Conservation (phyloP, 2,888 invertebrate species). For the Erebia palarica region DNA sequence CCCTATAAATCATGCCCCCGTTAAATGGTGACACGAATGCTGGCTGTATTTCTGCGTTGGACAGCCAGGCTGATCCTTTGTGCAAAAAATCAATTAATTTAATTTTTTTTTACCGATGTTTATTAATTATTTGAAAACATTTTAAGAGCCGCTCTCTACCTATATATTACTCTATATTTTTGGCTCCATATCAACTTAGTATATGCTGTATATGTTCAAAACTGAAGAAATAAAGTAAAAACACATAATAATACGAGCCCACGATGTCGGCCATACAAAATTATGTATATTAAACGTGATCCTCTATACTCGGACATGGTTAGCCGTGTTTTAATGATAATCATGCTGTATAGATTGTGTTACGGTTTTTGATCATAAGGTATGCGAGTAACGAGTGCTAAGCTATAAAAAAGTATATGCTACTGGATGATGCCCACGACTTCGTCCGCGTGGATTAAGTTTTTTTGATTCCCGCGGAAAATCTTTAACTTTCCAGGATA, state of each 20-base stretch:
- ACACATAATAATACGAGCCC: slow-evolving; percentile 34
- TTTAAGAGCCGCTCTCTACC: neutral
- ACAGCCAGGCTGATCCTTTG: no score
- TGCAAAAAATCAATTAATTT: no score
- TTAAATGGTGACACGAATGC: no score
- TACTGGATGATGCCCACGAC: no score
- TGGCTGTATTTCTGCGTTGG: no score
- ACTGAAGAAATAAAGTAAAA: slow-evolving; percentile 24
- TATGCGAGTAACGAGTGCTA: slow-evolving; percentile 13
- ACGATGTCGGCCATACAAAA: slow-evolving; percentile 49
- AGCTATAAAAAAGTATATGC: no score
- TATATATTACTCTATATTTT: slow-evolving; percentile 38
- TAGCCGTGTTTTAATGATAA: slow-evolving; percentile 63
- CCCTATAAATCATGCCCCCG: no score
- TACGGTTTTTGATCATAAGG: slow-evolving; percentile 47
- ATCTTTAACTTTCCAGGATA: no score
- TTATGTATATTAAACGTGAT: slow-evolving; percentile 66
- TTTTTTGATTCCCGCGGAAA: no score
- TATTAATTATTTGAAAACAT: no score
- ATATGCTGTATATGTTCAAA: slow-evolving; percentile 25
- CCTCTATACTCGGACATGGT: slow-evolving; percentile 46
- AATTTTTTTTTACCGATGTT: no score
- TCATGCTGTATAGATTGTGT: slow-evolving; percentile 53
- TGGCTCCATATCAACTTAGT: slow-evolving; percentile 29
- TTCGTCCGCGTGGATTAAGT: no score